A percentile compares a stretch with the other conserved stretches of the same genome.
Evolutionary conservation across 2,797 vertebrate genomes (phyloP).

Genomic region (Leptoclinus maculatus): DNA sequence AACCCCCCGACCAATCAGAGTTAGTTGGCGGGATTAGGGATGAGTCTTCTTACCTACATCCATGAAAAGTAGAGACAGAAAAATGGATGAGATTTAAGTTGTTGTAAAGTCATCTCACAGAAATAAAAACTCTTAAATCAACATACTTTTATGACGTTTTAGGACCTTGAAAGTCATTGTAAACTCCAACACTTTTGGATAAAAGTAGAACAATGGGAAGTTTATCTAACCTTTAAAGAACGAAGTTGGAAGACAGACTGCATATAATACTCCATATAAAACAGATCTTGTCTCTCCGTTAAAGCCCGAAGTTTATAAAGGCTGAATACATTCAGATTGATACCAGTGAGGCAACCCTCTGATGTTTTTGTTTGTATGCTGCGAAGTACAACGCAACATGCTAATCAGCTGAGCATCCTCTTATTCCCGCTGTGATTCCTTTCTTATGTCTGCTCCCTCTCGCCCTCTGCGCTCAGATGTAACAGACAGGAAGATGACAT

Average conservation of each 20-base stretch:
- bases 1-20: too few species aligned
- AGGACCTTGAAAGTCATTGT: constrained; percentile 2
- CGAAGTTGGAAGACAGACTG: constrained; percentile 9
- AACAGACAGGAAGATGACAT: constrained; percentile 91
- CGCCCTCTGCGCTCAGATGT: constrained; percentile 83
- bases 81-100: too few species aligned
- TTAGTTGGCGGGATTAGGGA: neutral
- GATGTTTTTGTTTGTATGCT: constrained; percentile 35
- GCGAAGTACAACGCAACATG: constrained; percentile 14
- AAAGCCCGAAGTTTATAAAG: constrained; percentile 14
- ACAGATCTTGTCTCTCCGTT: constrained; percentile 1
- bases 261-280: constrained; percentile 6
- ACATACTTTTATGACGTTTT: neutral
- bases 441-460: constrained; percentile 4
- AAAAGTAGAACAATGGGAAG: neutral
- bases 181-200: neutral
- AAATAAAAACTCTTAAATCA: neutral
- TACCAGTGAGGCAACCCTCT: constrained; percentile 5
- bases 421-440: constrained; percentile 13
- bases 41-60: neutral
- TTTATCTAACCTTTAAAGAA: constrained; percentile 38
- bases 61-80: neutral
- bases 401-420: constrained; percentile 32
- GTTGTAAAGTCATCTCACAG: too few species aligned
- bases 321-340: constrained; percentile 7